Percentiles rank a stretch among this genome's conserved stretches.
phyloP scores from a whole-genome alignment of 2,888 invertebrate species.

The Hemaris fuciformis region DNA sequence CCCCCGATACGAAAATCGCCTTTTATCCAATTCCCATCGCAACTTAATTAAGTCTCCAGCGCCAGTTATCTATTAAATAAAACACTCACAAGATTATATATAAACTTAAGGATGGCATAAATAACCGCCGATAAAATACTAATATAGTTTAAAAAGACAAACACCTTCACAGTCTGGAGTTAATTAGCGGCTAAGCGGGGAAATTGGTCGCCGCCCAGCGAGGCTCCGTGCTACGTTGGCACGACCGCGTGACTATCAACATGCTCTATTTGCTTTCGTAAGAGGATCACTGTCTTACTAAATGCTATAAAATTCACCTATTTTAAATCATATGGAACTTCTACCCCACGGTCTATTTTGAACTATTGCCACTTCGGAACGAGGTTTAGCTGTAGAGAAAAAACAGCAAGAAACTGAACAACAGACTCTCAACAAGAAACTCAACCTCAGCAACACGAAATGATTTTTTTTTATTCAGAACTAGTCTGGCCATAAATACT shows the following conservation, averaged over 20 bases:
- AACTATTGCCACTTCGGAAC: too few species aligned
- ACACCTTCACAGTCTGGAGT: constrained; percentile 7
- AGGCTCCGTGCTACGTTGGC: constrained; percentile 22
- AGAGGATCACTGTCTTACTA: constrained; percentile 1
- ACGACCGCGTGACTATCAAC: constrained; percentile 35
- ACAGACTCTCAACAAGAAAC: too few species aligned
- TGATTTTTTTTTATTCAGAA: too few species aligned
- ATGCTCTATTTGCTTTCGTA: constrained; percentile 11
- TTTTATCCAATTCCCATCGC: not conserved
- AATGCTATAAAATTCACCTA: not conserved
- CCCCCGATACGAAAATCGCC: not conserved
- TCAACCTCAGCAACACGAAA: too few species aligned
- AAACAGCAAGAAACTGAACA: too few species aligned
- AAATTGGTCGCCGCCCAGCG: constrained; percentile 26
- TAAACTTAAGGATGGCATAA: not conserved
- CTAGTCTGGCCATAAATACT: too few species aligned
- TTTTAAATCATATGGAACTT: not conserved
- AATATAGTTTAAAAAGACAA: not conserved
- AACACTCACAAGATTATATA: not conserved
- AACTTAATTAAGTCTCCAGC: not conserved
- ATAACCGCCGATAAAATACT: constrained; percentile 2
- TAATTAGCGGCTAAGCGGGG: constrained; percentile 30
- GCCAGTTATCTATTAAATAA: not conserved
- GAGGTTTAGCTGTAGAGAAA: too few species aligned
- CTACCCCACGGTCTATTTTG: too few species aligned